Evolutionary conservation across 2,888 invertebrate genomes (phyloP).

Genomic region (Cosmopolites sordidus): DNA sequence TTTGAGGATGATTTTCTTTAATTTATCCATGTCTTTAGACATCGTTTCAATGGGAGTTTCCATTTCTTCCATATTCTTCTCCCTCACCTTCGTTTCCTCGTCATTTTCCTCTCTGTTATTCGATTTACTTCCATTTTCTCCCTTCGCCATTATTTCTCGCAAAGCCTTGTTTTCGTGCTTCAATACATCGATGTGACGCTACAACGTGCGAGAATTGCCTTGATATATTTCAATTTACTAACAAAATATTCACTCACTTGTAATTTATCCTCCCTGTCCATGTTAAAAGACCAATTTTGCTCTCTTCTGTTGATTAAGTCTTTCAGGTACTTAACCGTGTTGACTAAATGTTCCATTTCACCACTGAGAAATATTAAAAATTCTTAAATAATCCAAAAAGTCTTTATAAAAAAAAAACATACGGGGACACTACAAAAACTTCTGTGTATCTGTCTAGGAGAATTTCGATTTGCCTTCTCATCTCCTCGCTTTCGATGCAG

Average conservation of each 20-base stretch:
- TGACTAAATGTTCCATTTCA: slow-evolving; percentile 34
- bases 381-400: neutral
- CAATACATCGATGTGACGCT: slow-evolving; percentile 29
- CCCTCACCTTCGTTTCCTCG: slow-evolving; percentile 7
- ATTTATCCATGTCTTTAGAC: slow-evolving; percentile 30
- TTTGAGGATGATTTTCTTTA: slow-evolving; percentile 40
- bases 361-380: slow-evolving; percentile 28
- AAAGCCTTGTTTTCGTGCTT: slow-evolving; percentile 33
- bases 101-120: neutral
- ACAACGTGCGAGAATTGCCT: neutral
- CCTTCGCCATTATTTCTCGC: slow-evolving; percentile 22
- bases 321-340: slow-evolving; percentile 37
- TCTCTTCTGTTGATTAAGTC: slow-evolving; percentile 36
- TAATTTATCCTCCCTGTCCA: slow-evolving; percentile 33
- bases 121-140: neutral
- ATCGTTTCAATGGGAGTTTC: slow-evolving; percentile 17
- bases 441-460: slow-evolving; percentile 30
- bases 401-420: slow-evolving; percentile 18
- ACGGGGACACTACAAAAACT: slow-evolving; percentile 31
- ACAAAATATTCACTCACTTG: slow-evolving; percentile 17
- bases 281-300: slow-evolving; percentile 33
- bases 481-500: slow-evolving; percentile 35
- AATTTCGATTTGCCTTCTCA: slow-evolving; percentile 33
- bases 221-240: neutral
- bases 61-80: slow-evolving; percentile 16